Evolutionary conservation across 1,140 invertebrate genomes (phyloP), one percentile per base, ranked within the genome.

Genomic region (Caerostris extrusa): DNA sequence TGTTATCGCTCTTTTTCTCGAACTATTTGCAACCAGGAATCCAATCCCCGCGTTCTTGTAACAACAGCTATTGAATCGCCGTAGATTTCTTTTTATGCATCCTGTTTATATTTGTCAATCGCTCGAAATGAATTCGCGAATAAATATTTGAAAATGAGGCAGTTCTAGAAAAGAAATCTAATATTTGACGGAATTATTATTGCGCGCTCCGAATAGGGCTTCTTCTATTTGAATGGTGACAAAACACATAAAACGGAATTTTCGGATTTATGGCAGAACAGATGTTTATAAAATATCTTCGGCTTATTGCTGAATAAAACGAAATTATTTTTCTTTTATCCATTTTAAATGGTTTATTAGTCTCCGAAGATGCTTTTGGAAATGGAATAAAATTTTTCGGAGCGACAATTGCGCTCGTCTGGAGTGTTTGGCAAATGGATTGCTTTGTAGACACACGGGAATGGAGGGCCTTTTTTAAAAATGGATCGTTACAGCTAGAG

Each of bases 61-160:
- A 14, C 81, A 83, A 14, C 56, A 57, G 14, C 14, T 56, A 56
- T 83, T 83, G 55, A 55, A 57, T 83, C 53, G 12, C 81, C 56
- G 14, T 83, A 56, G 8, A 17, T 17, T 83, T 57, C 53, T 83
- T 56, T 83, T 83, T 19, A 81, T 83, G 5, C 53, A 6, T 56
- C 53, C 56, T 83, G 81, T 83, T 83, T 83, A 55, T 83, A 5
- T 56, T 56, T 83, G 17, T 83, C 81, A 57, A 83, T 56, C 8
- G 14, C 12, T 83, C 17, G 53, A 83, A 57, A 83, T 56, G 81
- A 83, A 83, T 83, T n/a, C 53, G 81, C 14, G 55, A 83, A 83
- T 71, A 71, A 71, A 71, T 83, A 83, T 83, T 57, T 83, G 81
- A n/a, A 57, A 83, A 56, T n/a, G 53, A 83, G 12, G 55, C 81